Evolutionary conservation across 2,888 invertebrate genomes (phyloP), one percentile per base, ranked within the genome.

Genomic region (Sinohyriopsis cumingii): DNA sequence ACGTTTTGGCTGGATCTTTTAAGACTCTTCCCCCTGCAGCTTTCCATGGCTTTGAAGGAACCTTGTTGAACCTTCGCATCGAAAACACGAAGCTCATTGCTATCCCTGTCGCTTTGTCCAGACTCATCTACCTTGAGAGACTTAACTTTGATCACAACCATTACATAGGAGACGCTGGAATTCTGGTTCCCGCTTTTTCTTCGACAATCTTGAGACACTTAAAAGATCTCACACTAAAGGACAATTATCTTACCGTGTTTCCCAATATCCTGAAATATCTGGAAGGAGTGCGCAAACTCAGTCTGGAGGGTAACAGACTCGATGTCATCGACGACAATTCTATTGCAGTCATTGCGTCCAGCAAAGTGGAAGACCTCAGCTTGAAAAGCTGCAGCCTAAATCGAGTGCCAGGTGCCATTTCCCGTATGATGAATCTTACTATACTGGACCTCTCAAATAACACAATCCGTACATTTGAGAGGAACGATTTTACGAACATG

Each of bases 71-170:
- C 20, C 75, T 81, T 0, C 72, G 67, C 67, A 73, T 81, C 9
- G 68, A 75, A 15, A 67, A 73, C 28, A 81, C 81, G 2, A n/a
- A 63, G 6, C 61, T 81, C 1, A 71, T 72, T 18, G 60, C 73
- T 3, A 69, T 77, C 0, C 81, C 79, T 1, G 71, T 76, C 7
- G 79, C 79, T 4, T 59, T 81, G 18, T 75, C 77, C 25, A 65
- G 72, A 24, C 70, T 81, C 0, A 59, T 71, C 3, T 71, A 72
- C 55, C 28, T 71, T 0, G 55, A 59, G 18, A 75, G 78, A 59
- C 61, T 81, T 1, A 72, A 81, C 68, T 81, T 79, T 63, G 79
- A 81, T 60, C 72, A 79, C 56, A 81, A 81, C 56, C 24, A 67
- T 6, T 12, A 22, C 15, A 78, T 79, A 5, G 71, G 68, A 15